Evolutionary conservation across 2,888 invertebrate genomes (phyloP).

Genomic region (Rotaria socialis): DNA sequence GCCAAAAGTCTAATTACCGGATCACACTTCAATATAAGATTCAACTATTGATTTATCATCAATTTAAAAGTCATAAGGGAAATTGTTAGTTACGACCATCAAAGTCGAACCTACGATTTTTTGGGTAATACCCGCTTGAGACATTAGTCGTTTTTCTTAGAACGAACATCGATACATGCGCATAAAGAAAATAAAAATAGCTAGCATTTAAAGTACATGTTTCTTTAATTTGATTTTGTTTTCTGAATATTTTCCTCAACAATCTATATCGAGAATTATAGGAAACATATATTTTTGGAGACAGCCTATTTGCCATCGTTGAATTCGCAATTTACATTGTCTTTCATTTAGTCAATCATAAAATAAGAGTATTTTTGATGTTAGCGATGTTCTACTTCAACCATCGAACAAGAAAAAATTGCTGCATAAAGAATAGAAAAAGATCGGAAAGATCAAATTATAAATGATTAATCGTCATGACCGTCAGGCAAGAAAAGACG

Average conservation of each 20-base stretch:
- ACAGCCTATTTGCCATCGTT: too few species aligned
- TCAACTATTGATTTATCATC: too few species aligned
- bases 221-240: too few species aligned
- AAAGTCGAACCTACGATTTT: background rate
- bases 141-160: background rate
- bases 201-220: too few species aligned
- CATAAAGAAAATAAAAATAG: too few species aligned
- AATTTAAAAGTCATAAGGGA: background rate
- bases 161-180: background rate
- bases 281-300: too few species aligned
- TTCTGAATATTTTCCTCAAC: too few species aligned
- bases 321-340: background rate
- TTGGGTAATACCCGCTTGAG: background rate
- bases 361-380: background rate
- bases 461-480: slow-evolving; percentile 4
- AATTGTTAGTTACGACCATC: background rate
- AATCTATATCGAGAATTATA: too few species aligned
- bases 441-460: slow-evolving; percentile 29
- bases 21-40: too few species aligned
- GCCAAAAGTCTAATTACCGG: background rate
- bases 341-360: background rate
- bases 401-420: background rate
- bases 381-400: background rate
- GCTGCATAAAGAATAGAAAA: background rate
- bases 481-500: background rate